These are phyloP conservation scores for Cotesia glomerata DNA, from an alignment of 1,140 invertebrate species.

Conservation along the genomic window DNA sequence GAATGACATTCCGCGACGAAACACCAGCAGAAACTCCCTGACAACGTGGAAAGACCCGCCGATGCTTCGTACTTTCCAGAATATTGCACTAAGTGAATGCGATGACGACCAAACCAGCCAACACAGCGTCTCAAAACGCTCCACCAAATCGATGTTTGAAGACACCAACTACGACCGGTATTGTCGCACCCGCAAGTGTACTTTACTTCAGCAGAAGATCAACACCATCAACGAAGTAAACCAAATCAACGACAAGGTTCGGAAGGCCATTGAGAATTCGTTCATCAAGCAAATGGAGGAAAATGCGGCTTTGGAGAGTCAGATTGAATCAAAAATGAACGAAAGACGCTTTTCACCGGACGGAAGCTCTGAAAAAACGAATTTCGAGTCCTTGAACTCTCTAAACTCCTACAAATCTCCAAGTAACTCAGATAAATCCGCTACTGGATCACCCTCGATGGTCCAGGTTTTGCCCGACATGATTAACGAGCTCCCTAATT, in stretches of 20 bases:
- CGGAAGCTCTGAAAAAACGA: slow-evolving; percentile 28
- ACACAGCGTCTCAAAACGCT: slow-evolving; percentile 45
- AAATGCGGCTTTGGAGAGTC: slow-evolving; percentile 34
- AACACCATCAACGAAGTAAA: slow-evolving; percentile 23
- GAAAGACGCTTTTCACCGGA: slow-evolving; percentile 30
- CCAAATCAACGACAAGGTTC: slow-evolving; percentile 47
- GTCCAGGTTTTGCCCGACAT: slow-evolving; percentile 47
- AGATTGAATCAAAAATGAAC: slow-evolving; percentile 12
- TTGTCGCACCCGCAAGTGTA: slow-evolving; percentile 29
- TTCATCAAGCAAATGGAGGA: slow-evolving; percentile 60
- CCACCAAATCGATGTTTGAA: slow-evolving; percentile 56
- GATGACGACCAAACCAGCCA: slow-evolving; percentile 48
- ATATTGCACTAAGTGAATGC: slow-evolving; percentile 53
- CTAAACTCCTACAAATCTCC: neutral
- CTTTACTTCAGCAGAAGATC: slow-evolving; percentile 5
- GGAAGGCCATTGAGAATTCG: slow-evolving; percentile 57
- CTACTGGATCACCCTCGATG: slow-evolving; percentile 19
- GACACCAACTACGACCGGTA: slow-evolving; percentile 42
- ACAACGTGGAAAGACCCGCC: slow-evolving; percentile 46
- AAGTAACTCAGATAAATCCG: slow-evolving; percentile 27
- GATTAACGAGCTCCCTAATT: slow-evolving; percentile 53
- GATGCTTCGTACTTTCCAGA: slow-evolving; percentile 48
- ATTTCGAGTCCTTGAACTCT: slow-evolving; percentile 13
- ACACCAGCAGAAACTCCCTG: slow-evolving; percentile 17
- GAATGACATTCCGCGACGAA: slow-evolving; percentile 43